Evolutionary conservation across 2,888 invertebrate species (phyloP).

Genomic region (Melinopterus prodromus): DNA sequence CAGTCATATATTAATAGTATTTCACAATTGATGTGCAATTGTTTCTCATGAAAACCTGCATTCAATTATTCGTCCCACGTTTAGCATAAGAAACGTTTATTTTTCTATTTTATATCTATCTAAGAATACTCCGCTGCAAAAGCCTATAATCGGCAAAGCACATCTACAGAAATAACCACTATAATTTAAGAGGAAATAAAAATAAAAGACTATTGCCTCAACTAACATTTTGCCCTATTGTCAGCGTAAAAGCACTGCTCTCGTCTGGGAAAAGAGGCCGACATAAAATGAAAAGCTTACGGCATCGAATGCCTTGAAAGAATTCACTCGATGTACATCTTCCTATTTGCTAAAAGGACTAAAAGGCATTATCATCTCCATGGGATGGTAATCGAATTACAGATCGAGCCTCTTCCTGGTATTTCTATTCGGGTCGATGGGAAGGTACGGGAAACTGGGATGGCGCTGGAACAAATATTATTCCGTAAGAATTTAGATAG

Average conservation of each 20-base stretch:
- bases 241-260: too few relatives aligned
- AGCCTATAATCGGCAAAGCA: too few relatives aligned
- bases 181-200: too few relatives aligned
- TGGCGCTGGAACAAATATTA: neutral
- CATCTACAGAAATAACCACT: too few relatives aligned
- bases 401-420: neutral
- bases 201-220: too few relatives aligned
- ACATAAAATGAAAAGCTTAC: neutral
- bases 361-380: neutral
- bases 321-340: neutral
- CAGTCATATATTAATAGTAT: too few relatives aligned
- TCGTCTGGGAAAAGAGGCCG: neutral
- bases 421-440: neutral
- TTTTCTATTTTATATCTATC: too few relatives aligned
- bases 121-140: too few relatives aligned
- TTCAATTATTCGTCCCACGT: too few relatives aligned
- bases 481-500: neutral
- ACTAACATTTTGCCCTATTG: neutral
- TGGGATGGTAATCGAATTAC: neutral
- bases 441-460: neutral
- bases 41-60: too few relatives aligned
- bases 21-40: too few relatives aligned
- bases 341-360: conserved; percentile 4
- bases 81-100: too few relatives aligned
- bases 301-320: neutral